Evolutionary conservation across 2,113 vertebrate species (phyloP).

Genomic region (Morone chrysops): DNA sequence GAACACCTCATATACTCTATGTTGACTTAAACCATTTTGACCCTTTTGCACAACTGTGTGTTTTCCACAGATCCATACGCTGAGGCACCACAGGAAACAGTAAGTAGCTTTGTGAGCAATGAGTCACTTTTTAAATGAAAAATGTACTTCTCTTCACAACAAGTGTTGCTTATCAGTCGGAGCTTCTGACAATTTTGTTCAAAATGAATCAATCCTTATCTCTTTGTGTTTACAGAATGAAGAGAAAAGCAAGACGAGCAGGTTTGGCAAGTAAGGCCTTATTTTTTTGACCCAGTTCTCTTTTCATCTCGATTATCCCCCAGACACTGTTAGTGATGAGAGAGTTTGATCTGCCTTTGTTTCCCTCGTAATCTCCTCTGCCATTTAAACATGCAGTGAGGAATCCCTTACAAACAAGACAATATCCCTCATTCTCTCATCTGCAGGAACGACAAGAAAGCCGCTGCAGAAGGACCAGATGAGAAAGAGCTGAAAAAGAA

Average conservation of each 20-base stretch:
- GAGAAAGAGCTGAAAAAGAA: slow-evolving; percentile 83
- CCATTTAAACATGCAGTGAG: slow-evolving; percentile 4
- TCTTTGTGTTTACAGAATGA: slow-evolving; percentile 68
- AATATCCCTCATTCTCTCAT: not conserved
- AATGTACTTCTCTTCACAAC: not conserved
- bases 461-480: slow-evolving; percentile 50
- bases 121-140: not conserved
- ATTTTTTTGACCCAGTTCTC: slow-evolving; percentile 18
- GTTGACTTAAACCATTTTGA: not conserved
- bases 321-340: not conserved
- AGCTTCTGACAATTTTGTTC: not conserved
- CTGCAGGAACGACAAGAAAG: slow-evolving; percentile 74
- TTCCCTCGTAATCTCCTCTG: not conserved
- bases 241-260: slow-evolving; percentile 64
- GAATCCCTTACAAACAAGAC: not conserved
- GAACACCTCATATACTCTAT: not conserved
- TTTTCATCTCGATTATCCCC: not conserved
- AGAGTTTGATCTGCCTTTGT: slow-evolving; percentile 4
- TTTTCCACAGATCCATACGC: slow-evolving; percentile 81
- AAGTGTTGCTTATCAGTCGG: not conserved
- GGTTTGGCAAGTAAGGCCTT: slow-evolving; percentile 78
- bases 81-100: slow-evolving; percentile 51
- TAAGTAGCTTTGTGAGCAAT: slow-evolving; percentile 43
- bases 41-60: not conserved
- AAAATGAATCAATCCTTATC: slow-evolving; percentile 18